phyloP scores from a whole-genome alignment of 53 echinoderm and acorn worm species.

The Echinometra lucunter region DNA sequence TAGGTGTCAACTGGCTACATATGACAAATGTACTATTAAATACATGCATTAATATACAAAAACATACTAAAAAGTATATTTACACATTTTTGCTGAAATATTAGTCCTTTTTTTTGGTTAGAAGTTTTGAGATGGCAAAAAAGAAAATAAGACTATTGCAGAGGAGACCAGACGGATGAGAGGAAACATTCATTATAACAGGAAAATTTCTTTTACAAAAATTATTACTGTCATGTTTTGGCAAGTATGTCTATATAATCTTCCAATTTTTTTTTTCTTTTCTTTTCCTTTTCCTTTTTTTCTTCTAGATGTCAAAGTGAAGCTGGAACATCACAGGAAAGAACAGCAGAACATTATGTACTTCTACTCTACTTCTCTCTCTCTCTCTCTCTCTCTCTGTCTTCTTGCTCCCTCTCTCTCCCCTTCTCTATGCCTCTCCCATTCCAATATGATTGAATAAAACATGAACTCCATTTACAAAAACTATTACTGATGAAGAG shows the following conservation, averaged over 20 bases:
- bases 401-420: not conserved
- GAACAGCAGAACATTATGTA: not conserved
- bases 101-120: not conserved
- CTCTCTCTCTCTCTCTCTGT: not conserved
- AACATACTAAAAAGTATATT: not conserved
- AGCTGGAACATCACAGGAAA: not conserved
- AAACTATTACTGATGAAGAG: not conserved
- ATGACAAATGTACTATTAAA: not conserved
- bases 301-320: not conserved
- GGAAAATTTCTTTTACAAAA: not conserved
- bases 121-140: not conserved
- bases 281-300: too few relatives aligned
- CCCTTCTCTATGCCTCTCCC: too few relatives aligned
- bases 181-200: not conserved
- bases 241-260: not conserved
- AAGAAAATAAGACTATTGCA: not conserved
- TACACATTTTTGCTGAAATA: not conserved
- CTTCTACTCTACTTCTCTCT: not conserved
- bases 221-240: not conserved
- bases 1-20: not conserved
- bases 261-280: too few relatives aligned
- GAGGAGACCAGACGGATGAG: not conserved
- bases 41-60: not conserved
- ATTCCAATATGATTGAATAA: not conserved
- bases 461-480: not conserved